These are phyloP conservation scores for Pholis gunnellus DNA, from an alignment of 2,113 vertebrate species.

Conservation along the genomic window DNA sequence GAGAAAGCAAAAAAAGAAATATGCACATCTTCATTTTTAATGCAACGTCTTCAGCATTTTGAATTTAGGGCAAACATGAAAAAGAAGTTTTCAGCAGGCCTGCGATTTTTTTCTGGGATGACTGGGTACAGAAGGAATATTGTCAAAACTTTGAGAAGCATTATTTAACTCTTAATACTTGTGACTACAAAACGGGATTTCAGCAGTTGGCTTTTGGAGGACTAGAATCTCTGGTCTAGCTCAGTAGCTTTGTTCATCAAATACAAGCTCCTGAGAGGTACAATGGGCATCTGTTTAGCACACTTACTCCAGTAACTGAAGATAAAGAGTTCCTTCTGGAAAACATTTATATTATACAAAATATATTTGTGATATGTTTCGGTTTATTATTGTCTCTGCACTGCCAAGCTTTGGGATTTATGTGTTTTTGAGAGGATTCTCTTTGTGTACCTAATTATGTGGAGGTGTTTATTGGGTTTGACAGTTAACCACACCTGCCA, in stretches of 20 bases:
- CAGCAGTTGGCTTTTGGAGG: constrained; percentile 6
- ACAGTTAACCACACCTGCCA: background rate
- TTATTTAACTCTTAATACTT: constrained; percentile 22
- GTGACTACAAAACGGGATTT: constrained; percentile 18
- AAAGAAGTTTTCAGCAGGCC: constrained; percentile 32
- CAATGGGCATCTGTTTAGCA: constrained; percentile 43
- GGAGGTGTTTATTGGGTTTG: background rate
- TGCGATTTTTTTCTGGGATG: constrained; percentile 21
- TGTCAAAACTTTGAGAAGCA: constrained; percentile 34
- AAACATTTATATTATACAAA: too few relatives aligned
- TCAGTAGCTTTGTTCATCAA: constrained; percentile 6
- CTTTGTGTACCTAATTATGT: background rate
- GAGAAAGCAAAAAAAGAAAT: constrained; percentile 58
- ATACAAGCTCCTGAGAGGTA: constrained; percentile 16
- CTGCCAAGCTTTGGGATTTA: background rate
- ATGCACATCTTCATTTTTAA: constrained; percentile 62
- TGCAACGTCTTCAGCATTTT: constrained; percentile 51
- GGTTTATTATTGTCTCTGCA: background rate
- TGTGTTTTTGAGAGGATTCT: constrained; percentile 1
- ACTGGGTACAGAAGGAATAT: constrained; percentile 15
- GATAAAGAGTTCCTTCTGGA: constrained; percentile 17
- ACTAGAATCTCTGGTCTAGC: constrained; percentile 23
- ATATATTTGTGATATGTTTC: background rate
- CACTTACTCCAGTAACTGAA: constrained; percentile 27
- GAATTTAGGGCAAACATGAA: constrained; percentile 58